Conservation (phyloP, 2,797 vertebrate species). For the Cercopithecus hamlyni region DNA sequence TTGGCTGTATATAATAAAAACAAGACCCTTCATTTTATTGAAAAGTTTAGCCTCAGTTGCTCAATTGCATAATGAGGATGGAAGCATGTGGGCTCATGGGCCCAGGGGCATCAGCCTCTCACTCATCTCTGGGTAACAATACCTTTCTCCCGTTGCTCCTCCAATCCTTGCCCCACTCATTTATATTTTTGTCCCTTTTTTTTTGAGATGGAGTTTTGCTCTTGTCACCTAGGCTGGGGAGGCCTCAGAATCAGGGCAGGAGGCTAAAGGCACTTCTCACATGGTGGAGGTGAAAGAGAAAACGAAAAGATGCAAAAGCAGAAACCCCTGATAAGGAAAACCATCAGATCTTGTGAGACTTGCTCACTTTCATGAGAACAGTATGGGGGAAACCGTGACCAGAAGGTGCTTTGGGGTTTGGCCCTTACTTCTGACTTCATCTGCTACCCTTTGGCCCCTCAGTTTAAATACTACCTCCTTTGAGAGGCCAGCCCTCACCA, state of each 20-base stretch:
- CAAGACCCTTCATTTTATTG: neutral
- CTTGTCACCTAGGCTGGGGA: neutral
- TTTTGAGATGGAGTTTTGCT: neutral
- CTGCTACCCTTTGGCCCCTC: neutral
- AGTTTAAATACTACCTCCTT: neutral
- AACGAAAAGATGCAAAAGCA: too few relatives aligned
- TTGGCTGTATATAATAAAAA: neutral
- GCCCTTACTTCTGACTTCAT: neutral
- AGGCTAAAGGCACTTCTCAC: too few relatives aligned
- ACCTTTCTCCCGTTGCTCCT: neutral
- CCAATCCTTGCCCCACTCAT: neutral
- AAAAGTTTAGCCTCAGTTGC: neutral
- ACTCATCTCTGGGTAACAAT: neutral
- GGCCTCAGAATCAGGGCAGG: too few relatives aligned
- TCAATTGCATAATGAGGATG: neutral
- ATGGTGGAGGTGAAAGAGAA: too few relatives aligned
- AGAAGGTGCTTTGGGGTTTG: neutral
- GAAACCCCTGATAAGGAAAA: too few relatives aligned
- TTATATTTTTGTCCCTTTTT: neutral
- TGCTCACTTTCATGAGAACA: too few relatives aligned
- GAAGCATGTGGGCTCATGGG: neutral
- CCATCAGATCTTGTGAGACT: too few relatives aligned
- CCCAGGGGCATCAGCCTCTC: neutral
- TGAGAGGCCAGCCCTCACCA: neutral
- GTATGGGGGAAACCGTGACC: neutral